phyloP scores from a whole-genome alignment of 2,888 invertebrate genomes.

The Linnaemya tessellans region DNA sequence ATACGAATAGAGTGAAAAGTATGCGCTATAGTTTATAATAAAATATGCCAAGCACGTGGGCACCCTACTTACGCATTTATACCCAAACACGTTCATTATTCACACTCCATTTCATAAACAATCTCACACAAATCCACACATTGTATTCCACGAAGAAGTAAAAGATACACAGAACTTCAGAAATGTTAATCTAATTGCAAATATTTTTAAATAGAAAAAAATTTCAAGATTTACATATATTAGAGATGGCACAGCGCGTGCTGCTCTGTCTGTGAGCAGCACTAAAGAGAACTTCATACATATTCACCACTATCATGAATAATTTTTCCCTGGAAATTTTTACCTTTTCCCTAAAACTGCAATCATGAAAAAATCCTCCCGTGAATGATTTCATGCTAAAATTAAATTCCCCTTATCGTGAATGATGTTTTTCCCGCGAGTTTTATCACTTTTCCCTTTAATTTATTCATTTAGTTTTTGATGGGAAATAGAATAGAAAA shows the following conservation, averaged over 20 bases:
- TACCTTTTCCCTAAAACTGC: too few relatives aligned
- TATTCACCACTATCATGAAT: too few relatives aligned
- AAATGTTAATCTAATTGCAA: not conserved
- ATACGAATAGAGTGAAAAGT: conserved; percentile 8
- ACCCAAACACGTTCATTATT: conserved; percentile 14
- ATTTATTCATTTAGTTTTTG: too few relatives aligned
- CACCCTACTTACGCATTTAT: conserved; percentile 49
- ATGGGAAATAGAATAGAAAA: too few relatives aligned
- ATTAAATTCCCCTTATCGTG: too few relatives aligned
- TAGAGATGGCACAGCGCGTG: not conserved
- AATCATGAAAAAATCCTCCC: too few relatives aligned
- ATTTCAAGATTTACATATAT: not conserved
- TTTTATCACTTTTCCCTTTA: too few relatives aligned
- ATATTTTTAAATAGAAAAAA: conserved; percentile 8
- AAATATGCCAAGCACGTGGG: conserved; percentile 66
- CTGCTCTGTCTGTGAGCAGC: too few relatives aligned
- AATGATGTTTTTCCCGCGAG: too few relatives aligned
- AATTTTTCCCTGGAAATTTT: too few relatives aligned
- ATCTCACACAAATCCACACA: not conserved
- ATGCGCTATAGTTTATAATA: conserved; percentile 10
- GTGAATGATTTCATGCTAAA: too few relatives aligned
- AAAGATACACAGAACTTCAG: conserved; percentile 1
- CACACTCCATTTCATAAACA: conserved; percentile 20
- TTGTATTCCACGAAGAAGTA: not conserved
- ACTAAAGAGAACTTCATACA: too few relatives aligned